phyloP scores from a whole-genome alignment of 2,888 invertebrate genomes.

The Abrostola triplasia region DNA sequence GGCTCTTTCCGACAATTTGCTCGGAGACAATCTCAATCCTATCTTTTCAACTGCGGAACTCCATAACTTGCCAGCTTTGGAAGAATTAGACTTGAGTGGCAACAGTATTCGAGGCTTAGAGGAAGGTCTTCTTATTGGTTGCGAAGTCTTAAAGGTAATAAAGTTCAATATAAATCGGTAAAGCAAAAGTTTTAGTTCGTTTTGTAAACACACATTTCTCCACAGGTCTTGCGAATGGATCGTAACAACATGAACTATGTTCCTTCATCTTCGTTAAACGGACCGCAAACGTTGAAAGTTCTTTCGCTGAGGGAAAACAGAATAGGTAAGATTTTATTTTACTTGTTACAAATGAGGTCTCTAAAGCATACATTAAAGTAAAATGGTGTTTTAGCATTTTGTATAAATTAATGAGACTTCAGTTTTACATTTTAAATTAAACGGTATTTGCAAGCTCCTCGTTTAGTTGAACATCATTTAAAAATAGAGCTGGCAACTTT shows the following conservation, averaged over 20 bases:
- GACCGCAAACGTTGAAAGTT: constrained; percentile 92
- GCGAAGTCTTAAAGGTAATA: constrained; percentile 91
- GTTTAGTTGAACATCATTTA: constrained; percentile 6
- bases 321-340: constrained; percentile 89
- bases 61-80: constrained; percentile 92
- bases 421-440: constrained; percentile 8
- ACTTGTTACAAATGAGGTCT: constrained; percentile 15
- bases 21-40: constrained; percentile 96
- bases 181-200: constrained; percentile 28
- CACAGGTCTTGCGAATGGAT: constrained; percentile 93
- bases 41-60: constrained; percentile 96
- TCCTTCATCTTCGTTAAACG: constrained; percentile 94
- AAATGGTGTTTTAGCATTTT: constrained; percentile 14
- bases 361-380: constrained; percentile 13
- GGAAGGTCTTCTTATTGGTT: constrained; percentile 95
- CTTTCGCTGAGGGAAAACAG: constrained; percentile 93
- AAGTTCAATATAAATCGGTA: constrained; percentile 23
- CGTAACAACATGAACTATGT: constrained; percentile 93
- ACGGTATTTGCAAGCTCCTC: background rate
- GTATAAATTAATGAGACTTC: constrained; percentile 15
- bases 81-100: constrained; percentile 93
- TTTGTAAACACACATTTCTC: constrained; percentile 43
- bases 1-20: constrained; percentile 93
- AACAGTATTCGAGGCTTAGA: constrained; percentile 95
- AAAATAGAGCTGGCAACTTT: constrained; percentile 8